phyloP scores from a whole-genome alignment of 2,113 vertebrate genomes.

The Pontoporia blainvillei region DNA sequence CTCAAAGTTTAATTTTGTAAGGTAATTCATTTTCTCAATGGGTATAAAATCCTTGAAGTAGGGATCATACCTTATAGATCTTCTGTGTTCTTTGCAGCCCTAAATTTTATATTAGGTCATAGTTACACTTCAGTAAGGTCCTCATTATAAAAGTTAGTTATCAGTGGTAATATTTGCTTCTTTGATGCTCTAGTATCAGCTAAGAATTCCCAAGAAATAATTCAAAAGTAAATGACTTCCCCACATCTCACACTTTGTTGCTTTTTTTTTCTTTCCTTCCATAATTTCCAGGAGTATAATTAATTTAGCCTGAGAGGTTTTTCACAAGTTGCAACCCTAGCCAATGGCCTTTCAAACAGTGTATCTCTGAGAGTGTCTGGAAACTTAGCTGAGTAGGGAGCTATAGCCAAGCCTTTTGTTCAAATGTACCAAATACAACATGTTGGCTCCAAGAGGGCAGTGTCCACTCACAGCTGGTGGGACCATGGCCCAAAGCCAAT shows the following conservation, averaged over 20 bases:
- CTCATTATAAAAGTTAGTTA: neutral
- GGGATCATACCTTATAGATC: neutral
- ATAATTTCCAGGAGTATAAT: constrained; percentile 37
- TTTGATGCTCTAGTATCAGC: neutral
- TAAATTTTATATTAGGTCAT: neutral
- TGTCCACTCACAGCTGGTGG: neutral
- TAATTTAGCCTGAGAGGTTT: constrained; percentile 8
- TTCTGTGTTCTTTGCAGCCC: neutral
- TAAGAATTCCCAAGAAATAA: constrained; percentile 30
- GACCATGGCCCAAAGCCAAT: neutral
- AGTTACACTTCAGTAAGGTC: neutral
- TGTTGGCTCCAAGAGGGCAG: neutral
- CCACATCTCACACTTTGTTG: neutral
- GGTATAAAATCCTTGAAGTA: neutral
- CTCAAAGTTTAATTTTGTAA: neutral
- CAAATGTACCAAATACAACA: neutral
- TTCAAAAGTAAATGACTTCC: constrained; percentile 20
- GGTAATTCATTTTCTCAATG: neutral
- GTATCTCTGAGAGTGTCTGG: neutral
- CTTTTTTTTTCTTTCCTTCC: neutral
- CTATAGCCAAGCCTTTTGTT: constrained; percentile 34
- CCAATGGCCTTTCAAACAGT: neutral
- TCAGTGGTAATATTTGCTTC: neutral
- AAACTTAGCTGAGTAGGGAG: neutral
- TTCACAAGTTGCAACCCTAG: neutral